Percentiles rank a stretch among this genome's conserved stretches.
Evolutionary conservation across 2,888 invertebrate genomes (phyloP).

Genomic region (Zaprionus obscuricornis): DNA sequence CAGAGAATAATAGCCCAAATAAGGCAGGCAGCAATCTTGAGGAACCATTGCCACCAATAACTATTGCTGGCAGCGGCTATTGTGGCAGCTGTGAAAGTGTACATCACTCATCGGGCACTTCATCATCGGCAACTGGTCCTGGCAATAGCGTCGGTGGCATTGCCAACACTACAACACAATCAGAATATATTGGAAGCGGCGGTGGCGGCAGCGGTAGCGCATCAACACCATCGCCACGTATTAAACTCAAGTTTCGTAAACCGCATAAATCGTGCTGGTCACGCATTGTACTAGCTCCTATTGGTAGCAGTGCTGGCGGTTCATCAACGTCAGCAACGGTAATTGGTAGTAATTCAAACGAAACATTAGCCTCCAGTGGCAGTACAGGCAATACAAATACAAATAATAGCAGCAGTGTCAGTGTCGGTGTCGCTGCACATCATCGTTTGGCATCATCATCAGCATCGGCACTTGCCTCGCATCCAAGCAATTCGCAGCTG

Average conservation of each 20-base stretch:
- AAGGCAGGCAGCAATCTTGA: conserved; percentile 26
- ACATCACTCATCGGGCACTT: conserved; percentile 70
- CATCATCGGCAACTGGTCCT: conserved; percentile 55
- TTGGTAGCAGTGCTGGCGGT: conserved; percentile 52
- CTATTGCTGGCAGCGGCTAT: conserved; percentile 55
- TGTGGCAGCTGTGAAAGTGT: conserved; percentile 81
- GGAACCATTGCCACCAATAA: conserved; percentile 45
- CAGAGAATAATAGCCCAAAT: conserved; percentile 13
- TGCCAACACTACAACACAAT: background rate
- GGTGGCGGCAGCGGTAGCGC: too few species aligned
- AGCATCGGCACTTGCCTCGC: conserved; percentile 75
- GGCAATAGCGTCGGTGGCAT: conserved; percentile 11
- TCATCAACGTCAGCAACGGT: conserved; percentile 66
- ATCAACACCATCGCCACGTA: conserved; percentile 82
- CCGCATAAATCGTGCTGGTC: conserved; percentile 83
- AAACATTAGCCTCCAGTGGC: conserved; percentile 79
- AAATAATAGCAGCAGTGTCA: conserved; percentile 73
- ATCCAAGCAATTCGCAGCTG: conserved; percentile 82
- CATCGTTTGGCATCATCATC: conserved; percentile 76
- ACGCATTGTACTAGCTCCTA: conserved; percentile 79
- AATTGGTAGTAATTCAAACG: conserved; percentile 80
- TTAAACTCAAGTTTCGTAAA: conserved; percentile 82
- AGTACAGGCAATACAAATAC: conserved; percentile 76
- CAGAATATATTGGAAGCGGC: too few species aligned
- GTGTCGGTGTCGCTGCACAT: conserved; percentile 67